These are phyloP conservation scores for Caloenas nicobarica DNA, from an alignment of 2,113 vertebrate genomes.

Conservation along the genomic window DNA sequence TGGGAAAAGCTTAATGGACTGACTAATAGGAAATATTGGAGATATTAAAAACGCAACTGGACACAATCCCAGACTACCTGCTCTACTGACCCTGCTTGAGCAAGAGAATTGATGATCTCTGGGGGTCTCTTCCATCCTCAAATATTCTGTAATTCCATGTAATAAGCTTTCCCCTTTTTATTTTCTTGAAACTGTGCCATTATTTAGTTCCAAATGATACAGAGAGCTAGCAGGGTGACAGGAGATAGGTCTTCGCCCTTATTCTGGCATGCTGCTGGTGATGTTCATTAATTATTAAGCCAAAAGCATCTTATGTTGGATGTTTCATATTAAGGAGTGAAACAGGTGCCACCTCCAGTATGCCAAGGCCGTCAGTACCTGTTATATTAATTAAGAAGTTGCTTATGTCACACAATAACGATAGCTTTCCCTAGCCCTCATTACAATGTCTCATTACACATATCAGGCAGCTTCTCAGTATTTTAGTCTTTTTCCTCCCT, in stretches of 20 bases:
- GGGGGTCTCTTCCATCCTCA: not conserved
- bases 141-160: not conserved
- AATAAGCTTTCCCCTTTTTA: not conserved
- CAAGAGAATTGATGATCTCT: not conserved
- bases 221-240: not conserved
- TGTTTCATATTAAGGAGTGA: not conserved
- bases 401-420: accelerated
- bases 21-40: not conserved
- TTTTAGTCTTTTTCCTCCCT: not conserved
- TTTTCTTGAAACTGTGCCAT: not conserved
- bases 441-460: not conserved
- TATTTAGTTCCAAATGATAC: not conserved
- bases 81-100: not conserved
- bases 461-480: not conserved
- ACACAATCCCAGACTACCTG: not conserved
- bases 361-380: not conserved
- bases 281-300: not conserved
- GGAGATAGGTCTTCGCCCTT: not conserved
- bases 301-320: not conserved
- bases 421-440: not conserved
- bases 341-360: not conserved
- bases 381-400: not conserved
- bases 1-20: not conserved
- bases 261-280: accelerated
- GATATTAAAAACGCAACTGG: not conserved